Conservation (phyloP, 2,797 vertebrate species). For the Morus bassanus region DNA sequence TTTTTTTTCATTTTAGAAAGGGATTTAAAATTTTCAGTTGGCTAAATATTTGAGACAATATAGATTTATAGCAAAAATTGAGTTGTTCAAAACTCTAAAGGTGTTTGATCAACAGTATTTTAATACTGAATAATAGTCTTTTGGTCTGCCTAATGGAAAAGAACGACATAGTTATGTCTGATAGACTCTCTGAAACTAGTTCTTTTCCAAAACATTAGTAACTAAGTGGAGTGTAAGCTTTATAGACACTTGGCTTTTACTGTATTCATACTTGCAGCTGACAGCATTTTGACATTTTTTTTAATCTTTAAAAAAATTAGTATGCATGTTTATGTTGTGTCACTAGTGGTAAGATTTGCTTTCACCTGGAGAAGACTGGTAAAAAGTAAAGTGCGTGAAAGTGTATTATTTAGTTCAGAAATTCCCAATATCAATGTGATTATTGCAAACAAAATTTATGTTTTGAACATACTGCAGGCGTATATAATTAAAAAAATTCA, state of each 20-base stretch:
- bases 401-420: neutral
- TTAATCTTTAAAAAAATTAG: neutral
- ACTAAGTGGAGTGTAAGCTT: neutral
- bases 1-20: neutral
- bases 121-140: neutral
- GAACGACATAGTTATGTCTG: neutral
- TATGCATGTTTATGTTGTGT: neutral
- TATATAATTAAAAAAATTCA: accelerated
- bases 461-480: neutral
- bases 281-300: neutral
- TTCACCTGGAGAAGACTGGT: neutral
- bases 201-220: neutral
- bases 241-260: neutral
- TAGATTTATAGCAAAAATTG: neutral
- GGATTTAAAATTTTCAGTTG: neutral
- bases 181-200: neutral
- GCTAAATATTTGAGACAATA: neutral
- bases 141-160: neutral
- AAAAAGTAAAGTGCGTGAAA: neutral
- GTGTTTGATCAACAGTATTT: neutral
- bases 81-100: neutral
- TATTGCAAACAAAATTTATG: neutral
- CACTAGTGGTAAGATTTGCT: neutral
- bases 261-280: neutral
- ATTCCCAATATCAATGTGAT: neutral